Evolutionary conservation across 53 echinoderm and acorn worm genomes (phyloP), one percentile per base, ranked within the genome.

Genomic region (Stichopus horrens): DNA sequence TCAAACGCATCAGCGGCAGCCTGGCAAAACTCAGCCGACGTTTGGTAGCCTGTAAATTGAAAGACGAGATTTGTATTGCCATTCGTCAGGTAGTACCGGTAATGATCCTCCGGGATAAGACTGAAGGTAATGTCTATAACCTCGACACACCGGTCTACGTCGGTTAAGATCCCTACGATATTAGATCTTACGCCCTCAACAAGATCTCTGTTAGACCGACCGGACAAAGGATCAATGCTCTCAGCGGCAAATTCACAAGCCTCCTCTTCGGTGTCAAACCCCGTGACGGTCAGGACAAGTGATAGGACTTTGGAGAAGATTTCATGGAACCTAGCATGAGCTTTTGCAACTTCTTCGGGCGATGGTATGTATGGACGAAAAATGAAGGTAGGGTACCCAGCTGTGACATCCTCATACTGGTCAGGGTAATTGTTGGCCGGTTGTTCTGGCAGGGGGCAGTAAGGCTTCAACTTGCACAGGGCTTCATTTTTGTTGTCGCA

Each of bases 11-110:
- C 81, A 52, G 85, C 66, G 23, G 66, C 51, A 11, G 85, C 85
- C 66, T 85, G 63, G 67, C 85, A 85, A 13, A 85, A 85, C 5
- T 22, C 85, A 4, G 37, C 23, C 10, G 85, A 85, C 0, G 85
- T 23, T n/a, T 59, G 65, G 65, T 63, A 85, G 22, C 85, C 85
- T 21, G 85, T 85, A 4, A 85, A 8, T 67, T 85, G 85, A 52
- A 65, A 85, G 51, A 85, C 53, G 13, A 66, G 63, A 59, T 85
- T 85, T 22, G 13, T 67, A 53, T 85, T 85, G 37, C 67, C 85
- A 9, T 52, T 67, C 6, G 66, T 85, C 0, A 85, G 37, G 58
- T 65, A 51, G 4, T 66, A 4, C 7, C 23, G 10, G 21, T 23
- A 18, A 59, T 65, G 13, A 14, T 5, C 11, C 16, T 85, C 85